Percentiles rank a stretch among this genome's conserved stretches.
Conservation (phyloP, 2,113 vertebrate species). For the Archocentrus centrarchus region DNA sequence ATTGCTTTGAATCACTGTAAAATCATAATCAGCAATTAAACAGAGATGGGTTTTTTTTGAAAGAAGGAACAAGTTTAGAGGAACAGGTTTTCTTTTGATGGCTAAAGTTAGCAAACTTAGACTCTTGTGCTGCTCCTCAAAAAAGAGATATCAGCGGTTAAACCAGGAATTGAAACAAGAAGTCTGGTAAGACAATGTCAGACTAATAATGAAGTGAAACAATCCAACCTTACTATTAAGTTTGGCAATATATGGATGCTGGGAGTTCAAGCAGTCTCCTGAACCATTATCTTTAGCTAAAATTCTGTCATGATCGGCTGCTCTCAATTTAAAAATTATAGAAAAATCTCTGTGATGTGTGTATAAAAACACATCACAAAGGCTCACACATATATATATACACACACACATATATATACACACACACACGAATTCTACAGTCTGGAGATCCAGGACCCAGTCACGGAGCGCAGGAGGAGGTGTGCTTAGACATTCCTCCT, state of each 20-base stretch:
- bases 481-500: neutral
- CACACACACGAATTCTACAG: neutral
- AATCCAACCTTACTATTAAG: neutral
- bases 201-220: conserved; percentile 1
- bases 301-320: neutral
- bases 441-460: neutral
- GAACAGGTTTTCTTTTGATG: neutral
- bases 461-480: neutral
- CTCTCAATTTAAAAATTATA: neutral
- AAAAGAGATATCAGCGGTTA: neutral
- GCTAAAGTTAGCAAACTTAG: neutral
- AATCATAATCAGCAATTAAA: neutral
- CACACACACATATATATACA: too few species aligned
- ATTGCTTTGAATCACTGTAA: neutral
- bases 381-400: too few species aligned
- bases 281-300: neutral
- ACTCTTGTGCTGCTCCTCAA: neutral
- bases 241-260: neutral
- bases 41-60: neutral
- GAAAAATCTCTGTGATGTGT: neutral
- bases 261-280: neutral
- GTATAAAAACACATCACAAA: too few species aligned
- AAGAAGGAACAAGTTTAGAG: neutral
- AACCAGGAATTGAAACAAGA: neutral
- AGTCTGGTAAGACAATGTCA: neutral